Base-by-base conservation (phyloP, 1,140 invertebrate genomes). In the Drosophila nasuta region DNA sequence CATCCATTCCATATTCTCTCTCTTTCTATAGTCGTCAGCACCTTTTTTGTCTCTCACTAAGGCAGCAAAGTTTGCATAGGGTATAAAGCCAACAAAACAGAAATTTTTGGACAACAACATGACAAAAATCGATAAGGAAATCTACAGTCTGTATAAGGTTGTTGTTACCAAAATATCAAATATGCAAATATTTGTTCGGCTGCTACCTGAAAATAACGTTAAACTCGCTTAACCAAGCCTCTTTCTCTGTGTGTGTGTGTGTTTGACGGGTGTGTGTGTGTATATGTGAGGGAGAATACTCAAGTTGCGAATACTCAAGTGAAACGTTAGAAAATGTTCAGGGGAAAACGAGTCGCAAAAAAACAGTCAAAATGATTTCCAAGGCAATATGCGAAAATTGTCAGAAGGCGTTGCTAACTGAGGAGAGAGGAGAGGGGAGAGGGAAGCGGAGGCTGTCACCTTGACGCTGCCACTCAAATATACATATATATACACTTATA, bases 151-250 rank as follows among this genome's bases (percentile, higher is more conserved):
- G 85, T 83, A 81, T 71, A 88, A 78, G 72, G 73, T 78, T 87
- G 82, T 82, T 81, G 73, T 71, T 88, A 88, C 85, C 82, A 83
- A 89, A 83, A 88, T 89, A 88, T 88, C 77, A 88, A 88, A 88
- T 88, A 88, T 88, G 83, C 85, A 88, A 88, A 88, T 88, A 88
- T 88, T 88, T 88, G 66, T 77, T 72, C 63, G 77, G 58, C 83
- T 80, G 85, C 74, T 79, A 82, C 83, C 85, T 81, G 77, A 88
- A 88, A 81, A 79, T 86, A 76, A 71, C 56, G 56, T 52, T 60
- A 68, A 74, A 74, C 66, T 62, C 51, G 45, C 33, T 65, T 33
- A 38, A 28, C 68, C 51, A 56, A 41, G 43, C 57, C 58, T 49
- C n/a, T n/a, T n/a, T n/a, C n/a, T n/a, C n/a, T n/a, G 51, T 43